A percentile compares a stretch with the other conserved stretches of the same genome.
Evolutionary conservation across 2,888 invertebrate species (phyloP).

Genomic region (Calameuta pallipes): DNA sequence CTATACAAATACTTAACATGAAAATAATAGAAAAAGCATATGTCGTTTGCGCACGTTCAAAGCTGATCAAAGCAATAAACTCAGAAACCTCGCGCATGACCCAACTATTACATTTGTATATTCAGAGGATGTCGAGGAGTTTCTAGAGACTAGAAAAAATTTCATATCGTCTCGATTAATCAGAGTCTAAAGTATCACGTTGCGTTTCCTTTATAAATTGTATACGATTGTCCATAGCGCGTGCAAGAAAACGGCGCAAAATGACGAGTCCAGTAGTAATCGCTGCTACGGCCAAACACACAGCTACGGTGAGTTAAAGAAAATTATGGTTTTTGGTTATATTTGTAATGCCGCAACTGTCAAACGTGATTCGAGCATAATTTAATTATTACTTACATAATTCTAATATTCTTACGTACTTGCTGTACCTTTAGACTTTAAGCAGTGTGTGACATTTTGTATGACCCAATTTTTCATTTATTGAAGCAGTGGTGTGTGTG

Average conservation of each 20-base stretch:
- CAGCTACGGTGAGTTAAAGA: constrained; percentile 79
- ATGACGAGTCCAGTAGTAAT: constrained; percentile 80
- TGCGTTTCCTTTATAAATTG: not conserved
- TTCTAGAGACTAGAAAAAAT: not conserved
- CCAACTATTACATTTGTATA: not conserved
- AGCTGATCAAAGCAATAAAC: not conserved
- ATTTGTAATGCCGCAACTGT: not conserved
- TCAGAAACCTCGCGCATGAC: not conserved
- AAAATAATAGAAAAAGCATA: not conserved
- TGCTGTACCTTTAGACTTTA: not conserved
- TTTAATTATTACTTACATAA: constrained; percentile 13
- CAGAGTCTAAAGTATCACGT: not conserved
- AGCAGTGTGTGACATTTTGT: not conserved
- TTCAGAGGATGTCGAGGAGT: not conserved
- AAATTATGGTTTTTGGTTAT: constrained; percentile 17
- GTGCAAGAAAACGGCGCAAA: constrained; percentile 19
- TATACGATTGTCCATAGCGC: not conserved
- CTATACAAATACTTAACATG: not conserved
- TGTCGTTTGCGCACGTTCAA: not conserved
- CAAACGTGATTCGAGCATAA: constrained; percentile 8
- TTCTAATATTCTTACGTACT: not conserved
- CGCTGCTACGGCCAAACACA: constrained; percentile 85
- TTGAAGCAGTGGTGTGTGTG: not conserved
- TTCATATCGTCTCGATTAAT: not conserved
- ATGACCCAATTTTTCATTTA: not conserved